Percentiles rank a stretch among this genome's conserved stretches.
Conservation (phyloP, 2,113 vertebrate genomes). For the Protobothrops mucrosquamatus region DNA sequence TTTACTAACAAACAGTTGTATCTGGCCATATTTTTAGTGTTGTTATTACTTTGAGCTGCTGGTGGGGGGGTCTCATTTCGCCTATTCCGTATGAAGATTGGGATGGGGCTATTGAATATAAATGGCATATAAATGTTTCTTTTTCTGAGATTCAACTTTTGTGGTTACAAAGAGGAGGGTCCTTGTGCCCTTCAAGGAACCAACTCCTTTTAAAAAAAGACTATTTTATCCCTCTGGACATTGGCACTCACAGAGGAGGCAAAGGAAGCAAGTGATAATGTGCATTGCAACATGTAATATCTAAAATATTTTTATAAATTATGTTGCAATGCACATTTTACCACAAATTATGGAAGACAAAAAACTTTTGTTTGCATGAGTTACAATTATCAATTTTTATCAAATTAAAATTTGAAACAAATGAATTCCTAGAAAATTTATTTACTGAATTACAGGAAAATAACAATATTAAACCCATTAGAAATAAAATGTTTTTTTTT, state of each 20-base stretch:
- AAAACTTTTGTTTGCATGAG: background rate
- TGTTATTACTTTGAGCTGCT: background rate
- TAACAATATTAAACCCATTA: background rate
- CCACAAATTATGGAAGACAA: background rate
- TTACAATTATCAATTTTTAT: background rate
- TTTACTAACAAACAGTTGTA: background rate
- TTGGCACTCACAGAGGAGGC: background rate
- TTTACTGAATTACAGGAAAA: background rate
- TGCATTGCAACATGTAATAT: background rate
- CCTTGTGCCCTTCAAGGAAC: background rate
- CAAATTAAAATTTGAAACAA: background rate
- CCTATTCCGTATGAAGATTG: background rate
- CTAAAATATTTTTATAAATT: background rate
- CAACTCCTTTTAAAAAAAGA: background rate
- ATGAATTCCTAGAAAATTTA: background rate
- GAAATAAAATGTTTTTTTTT: background rate
- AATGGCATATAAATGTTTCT: background rate
- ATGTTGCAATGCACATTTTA: background rate
- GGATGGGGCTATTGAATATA: background rate
- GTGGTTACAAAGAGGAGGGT: background rate
- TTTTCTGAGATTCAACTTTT: background rate
- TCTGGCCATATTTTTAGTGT: background rate
- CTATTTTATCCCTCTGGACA: background rate
- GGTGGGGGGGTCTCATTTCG: background rate
- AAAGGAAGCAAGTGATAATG: background rate